These are phyloP conservation scores for Dryoscopus gambensis DNA, from an alignment of 2,113 vertebrate species.

Conservation along the genomic window DNA sequence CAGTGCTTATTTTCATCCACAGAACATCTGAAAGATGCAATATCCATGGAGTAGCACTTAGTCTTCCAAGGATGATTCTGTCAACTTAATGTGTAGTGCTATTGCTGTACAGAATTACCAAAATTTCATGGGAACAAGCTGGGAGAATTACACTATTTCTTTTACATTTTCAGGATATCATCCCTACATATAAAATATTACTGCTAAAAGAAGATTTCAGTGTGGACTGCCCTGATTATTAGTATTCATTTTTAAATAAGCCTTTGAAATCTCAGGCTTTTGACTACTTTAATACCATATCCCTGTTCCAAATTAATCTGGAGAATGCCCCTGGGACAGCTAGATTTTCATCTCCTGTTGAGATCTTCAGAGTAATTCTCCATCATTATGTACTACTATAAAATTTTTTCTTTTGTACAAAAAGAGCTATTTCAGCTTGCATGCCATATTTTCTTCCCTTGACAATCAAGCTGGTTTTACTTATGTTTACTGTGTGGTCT, in stretches of 20 bases:
- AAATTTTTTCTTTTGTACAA: not conserved
- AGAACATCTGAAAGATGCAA: not conserved
- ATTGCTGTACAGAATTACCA: not conserved
- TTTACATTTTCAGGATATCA: not conserved
- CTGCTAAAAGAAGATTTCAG: not conserved
- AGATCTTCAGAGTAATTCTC: not conserved
- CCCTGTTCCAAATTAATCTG: not conserved
- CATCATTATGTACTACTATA: not conserved
- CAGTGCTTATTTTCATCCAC: not conserved
- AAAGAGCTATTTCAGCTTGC: conserved; percentile 16
- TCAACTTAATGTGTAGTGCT: not conserved
- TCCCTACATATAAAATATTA: not conserved
- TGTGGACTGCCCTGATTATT: not conserved
- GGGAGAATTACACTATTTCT: not conserved
- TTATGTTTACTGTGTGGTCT: conserved; percentile 63
- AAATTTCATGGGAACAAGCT: not conserved
- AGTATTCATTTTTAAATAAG: not conserved
- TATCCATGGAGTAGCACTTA: not conserved
- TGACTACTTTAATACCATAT: not conserved
- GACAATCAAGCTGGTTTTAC: conserved; percentile 65
- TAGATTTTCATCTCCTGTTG: not conserved
- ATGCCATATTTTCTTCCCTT: not conserved
- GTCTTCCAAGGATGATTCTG: not conserved
- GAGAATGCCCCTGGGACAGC: not conserved
- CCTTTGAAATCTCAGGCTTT: not conserved